Conservation (phyloP, 2,113 vertebrate species). For the Paratilapia polleni region DNA sequence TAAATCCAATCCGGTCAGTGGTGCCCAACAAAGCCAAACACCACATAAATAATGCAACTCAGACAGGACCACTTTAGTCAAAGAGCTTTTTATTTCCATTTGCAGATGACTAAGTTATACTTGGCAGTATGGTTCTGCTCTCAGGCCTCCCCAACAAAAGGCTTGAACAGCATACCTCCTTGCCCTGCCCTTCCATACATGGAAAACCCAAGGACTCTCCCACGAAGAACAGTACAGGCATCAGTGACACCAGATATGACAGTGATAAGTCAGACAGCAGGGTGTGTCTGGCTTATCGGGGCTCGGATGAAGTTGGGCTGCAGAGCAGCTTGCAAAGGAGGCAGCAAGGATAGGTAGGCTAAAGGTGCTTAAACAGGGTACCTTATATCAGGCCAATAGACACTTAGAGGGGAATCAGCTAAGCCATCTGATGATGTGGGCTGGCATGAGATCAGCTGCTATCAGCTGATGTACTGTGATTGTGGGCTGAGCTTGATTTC, state of each 20-base stretch:
- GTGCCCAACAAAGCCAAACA: not conserved
- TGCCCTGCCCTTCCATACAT: not conserved
- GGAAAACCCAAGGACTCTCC: not conserved
- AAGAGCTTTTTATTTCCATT: conserved; percentile 2
- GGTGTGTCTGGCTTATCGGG: not conserved
- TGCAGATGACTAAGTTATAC: conserved; percentile 1
- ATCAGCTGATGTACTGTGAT: no score
- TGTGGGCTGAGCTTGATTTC: no score
- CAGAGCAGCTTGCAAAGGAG: no score
- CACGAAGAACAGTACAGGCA: not conserved
- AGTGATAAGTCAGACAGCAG: not conserved
- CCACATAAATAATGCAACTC: conserved; percentile 4
- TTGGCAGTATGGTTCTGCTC: not conserved
- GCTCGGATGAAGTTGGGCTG: no score
- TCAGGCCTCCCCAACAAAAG: not conserved
- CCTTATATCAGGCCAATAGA: no score
- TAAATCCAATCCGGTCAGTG: conserved; percentile 1
- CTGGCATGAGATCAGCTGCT: no score
- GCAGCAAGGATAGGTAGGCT: no score
- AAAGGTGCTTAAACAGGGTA: no score
- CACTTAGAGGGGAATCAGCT: no score
- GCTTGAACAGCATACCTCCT: not conserved
- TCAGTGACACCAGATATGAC: not conserved
- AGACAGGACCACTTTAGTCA: not conserved
- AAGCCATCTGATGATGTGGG: no score